Conservation (phyloP, 2,113 vertebrate genomes). For the Gymnobelideus leadbeateri region DNA sequence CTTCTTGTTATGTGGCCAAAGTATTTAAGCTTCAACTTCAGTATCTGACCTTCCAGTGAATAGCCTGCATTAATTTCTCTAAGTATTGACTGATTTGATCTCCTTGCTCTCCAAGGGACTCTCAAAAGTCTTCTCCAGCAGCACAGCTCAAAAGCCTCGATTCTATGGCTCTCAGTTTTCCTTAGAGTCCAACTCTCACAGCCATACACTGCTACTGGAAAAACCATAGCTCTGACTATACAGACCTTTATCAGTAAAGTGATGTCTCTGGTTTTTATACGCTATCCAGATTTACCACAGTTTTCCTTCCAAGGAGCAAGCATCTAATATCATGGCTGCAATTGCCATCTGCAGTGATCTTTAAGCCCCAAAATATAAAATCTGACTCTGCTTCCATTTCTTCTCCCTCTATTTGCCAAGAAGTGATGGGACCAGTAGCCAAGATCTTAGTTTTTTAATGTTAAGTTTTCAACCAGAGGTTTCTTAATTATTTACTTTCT, state of each 20-base stretch:
- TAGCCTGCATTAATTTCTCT: neutral
- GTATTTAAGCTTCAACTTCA: neutral
- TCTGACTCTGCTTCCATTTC: neutral
- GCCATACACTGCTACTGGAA: neutral
- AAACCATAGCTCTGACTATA: neutral
- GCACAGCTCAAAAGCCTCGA: too few species aligned
- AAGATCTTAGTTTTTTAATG: neutral
- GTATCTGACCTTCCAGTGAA: neutral
- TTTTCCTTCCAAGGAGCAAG: neutral
- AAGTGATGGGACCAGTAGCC: neutral
- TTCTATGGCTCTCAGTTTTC: neutral
- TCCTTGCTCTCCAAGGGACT: neutral
- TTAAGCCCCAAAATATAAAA: neutral
- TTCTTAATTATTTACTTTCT: neutral
- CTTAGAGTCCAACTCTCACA: neutral
- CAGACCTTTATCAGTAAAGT: neutral
- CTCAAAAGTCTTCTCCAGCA: neutral
- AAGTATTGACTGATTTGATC: neutral
- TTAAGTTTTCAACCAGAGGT: neutral
- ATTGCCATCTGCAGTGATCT: neutral
- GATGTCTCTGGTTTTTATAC: neutral
- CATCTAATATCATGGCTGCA: neutral
- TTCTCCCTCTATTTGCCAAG: neutral
- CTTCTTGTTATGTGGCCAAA: neutral
- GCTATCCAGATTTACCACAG: neutral